phyloP scores from a whole-genome alignment of 2,113 vertebrate species.

The Austrofundulus limnaeus region DNA sequence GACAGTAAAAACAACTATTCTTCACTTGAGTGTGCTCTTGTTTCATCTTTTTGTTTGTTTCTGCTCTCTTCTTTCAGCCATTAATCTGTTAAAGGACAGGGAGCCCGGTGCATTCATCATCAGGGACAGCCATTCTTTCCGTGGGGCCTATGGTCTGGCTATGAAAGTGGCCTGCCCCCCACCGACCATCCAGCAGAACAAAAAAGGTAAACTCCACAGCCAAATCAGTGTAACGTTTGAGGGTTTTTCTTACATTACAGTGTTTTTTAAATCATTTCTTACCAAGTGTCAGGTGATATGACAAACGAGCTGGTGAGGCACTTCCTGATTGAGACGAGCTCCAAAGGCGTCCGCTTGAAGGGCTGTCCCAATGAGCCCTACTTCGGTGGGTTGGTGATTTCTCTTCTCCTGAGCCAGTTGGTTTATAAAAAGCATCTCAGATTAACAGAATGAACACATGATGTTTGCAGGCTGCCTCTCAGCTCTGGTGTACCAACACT shows the following conservation, averaged over 20 bases:
- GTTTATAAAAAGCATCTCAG: no score
- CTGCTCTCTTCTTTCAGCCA: conserved; percentile 77
- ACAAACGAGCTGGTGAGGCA: conserved; percentile 93
- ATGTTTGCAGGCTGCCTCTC: conserved; percentile 88
- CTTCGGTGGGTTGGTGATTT: conserved; percentile 84
- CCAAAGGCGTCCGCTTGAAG: conserved; percentile 95
- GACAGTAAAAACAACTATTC: no score
- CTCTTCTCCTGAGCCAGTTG: neutral
- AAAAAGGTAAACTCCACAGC: conserved; percentile 84
- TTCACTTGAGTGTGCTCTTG: neutral
- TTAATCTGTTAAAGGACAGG: conserved; percentile 89
- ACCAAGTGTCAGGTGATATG: conserved; percentile 82
- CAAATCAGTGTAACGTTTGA: no score
- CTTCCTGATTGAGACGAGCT: conserved; percentile 95
- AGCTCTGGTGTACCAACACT: conserved; percentile 96
- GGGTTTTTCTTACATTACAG: neutral
- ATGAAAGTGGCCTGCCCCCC: conserved; percentile 97
- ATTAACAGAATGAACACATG: neutral
- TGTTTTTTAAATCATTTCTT: neutral
- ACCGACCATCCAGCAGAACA: conserved; percentile 90
- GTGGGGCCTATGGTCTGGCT: conserved; percentile 93
- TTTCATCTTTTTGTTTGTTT: neutral
- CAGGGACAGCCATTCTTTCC: conserved; percentile 96
- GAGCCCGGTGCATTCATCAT: conserved; percentile 96
- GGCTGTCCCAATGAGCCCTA: conserved; percentile 95